Percentiles rank a stretch among this genome's conserved stretches.
These are phyloP conservation scores for Hypocryptadius cinnamomeus DNA, from an alignment of 2,113 vertebrate genomes.

Conservation along the genomic window DNA sequence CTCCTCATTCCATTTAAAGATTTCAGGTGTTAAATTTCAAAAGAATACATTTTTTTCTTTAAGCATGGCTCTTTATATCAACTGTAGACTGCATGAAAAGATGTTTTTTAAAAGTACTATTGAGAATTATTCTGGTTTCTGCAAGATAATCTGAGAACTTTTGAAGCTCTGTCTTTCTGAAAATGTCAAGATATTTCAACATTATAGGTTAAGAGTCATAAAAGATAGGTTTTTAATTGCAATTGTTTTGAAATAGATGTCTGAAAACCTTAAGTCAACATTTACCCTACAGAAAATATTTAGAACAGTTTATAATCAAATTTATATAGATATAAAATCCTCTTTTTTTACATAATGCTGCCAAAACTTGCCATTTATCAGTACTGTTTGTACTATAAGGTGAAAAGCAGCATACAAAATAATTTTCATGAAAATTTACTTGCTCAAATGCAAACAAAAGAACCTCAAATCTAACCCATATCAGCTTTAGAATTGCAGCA, in stretches of 20 bases:
- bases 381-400: not conserved
- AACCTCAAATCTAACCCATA: not conserved
- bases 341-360: not conserved
- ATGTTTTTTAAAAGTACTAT: not conserved
- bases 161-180: constrained; percentile 11
- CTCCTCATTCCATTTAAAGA: not conserved
- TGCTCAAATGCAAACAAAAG: not conserved
- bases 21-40: not conserved
- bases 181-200: constrained; percentile 12
- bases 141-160: not conserved
- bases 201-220: not conserved
- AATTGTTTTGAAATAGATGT: not conserved
- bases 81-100: not conserved
- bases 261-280: not conserved
- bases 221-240: not conserved
- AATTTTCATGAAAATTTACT: not conserved
- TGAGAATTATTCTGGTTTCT: not conserved
- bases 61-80: not conserved
- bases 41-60: not conserved
- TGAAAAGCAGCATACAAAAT: not conserved
- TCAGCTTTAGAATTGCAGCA: not conserved
- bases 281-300: not conserved
- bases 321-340: not conserved
- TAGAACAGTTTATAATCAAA: not conserved
- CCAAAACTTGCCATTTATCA: not conserved